Evolutionary conservation across 1,140 invertebrate genomes (phyloP).

Genomic region (Rhagoletis pomonella): DNA sequence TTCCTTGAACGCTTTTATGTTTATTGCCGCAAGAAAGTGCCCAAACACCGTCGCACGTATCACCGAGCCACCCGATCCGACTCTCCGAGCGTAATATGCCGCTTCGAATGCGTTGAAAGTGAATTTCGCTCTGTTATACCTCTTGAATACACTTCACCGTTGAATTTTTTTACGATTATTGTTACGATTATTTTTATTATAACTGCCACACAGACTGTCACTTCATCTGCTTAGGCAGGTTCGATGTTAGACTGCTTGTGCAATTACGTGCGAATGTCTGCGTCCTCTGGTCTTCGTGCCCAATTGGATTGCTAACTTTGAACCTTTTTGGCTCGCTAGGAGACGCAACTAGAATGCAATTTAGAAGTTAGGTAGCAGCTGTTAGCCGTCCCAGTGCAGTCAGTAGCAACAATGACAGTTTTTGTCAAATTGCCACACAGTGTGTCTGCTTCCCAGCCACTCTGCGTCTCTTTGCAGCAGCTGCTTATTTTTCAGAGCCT

Average conservation of each 20-base stretch:
- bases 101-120: background rate
- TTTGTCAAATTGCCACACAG: background rate
- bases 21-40: background rate
- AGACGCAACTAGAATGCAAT: background rate
- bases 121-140: background rate
- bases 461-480: background rate
- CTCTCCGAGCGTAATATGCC: background rate
- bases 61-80: background rate
- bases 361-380: background rate
- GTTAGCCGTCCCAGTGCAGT: background rate
- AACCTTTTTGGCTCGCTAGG: background rate
- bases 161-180: conserved; percentile 70
- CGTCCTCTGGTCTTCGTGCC: background rate
- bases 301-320: conserved; percentile 12
- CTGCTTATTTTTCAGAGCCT: background rate
- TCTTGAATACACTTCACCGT: background rate
- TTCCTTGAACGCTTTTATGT: background rate
- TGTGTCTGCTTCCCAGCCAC: background rate
- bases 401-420: background rate
- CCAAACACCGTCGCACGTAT: background rate
- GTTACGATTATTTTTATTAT: conserved; percentile 70
- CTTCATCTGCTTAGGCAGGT: background rate
- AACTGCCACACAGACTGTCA: conserved; percentile 60
- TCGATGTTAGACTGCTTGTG: background rate
- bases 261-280: background rate